These are phyloP conservation scores for Psammodynastes pulverulentus DNA, from an alignment of 2,113 vertebrate genomes.

Conservation along the genomic window DNA sequence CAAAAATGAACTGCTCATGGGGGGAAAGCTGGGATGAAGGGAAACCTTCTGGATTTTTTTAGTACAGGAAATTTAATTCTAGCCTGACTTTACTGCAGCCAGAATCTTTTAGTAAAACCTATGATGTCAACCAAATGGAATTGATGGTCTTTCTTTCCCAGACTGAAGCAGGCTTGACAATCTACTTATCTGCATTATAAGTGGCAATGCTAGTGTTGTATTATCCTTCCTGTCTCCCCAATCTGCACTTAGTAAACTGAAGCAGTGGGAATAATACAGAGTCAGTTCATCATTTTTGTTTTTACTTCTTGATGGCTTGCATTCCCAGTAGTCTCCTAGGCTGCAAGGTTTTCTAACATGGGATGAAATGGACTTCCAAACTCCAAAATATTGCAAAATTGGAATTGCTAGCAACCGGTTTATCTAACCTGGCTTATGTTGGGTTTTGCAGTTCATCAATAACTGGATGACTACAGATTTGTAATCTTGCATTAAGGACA, in stretches of 20 bases:
- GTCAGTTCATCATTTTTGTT: not conserved
- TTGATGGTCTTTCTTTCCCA: not conserved
- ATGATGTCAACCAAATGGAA: not conserved
- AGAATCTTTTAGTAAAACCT: not conserved
- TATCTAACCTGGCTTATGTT: not conserved
- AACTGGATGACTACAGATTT: not conserved
- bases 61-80: not conserved
- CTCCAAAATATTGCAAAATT: not conserved
- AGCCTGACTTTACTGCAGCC: not conserved
- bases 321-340: not conserved
- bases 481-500: not conserved
- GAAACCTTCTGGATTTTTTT: not conserved
- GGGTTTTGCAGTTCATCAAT: not conserved
- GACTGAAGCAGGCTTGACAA: not conserved
- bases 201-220: not conserved
- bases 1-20: not conserved
- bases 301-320: not conserved
- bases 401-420: not conserved
- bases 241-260: not conserved
- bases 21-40: not conserved
- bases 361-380: not conserved
- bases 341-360: not conserved
- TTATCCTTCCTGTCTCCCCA: not conserved
- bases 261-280: not conserved
- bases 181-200: not conserved